Conservation (phyloP, 2,888 invertebrate species). For the Eupithecia vulgata region DNA sequence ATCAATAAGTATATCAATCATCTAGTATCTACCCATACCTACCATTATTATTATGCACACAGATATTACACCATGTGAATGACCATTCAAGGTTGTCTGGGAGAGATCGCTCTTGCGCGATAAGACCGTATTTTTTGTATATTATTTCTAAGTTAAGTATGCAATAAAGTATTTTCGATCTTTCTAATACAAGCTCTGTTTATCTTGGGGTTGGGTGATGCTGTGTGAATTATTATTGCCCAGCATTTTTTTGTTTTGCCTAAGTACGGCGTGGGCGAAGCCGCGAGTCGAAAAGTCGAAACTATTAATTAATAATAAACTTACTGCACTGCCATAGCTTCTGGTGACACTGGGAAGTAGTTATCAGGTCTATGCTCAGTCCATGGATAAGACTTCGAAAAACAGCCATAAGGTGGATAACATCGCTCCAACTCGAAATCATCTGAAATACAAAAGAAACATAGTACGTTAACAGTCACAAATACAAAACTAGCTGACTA, state of each 20-base stretch:
- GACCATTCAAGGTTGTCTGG: too few species aligned
- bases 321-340: conserved; percentile 83
- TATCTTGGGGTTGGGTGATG: too few species aligned
- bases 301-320: conserved; percentile 39
- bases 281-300: not conserved
- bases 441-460: conserved; percentile 54
- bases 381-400: conserved; percentile 91
- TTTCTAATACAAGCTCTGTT: too few species aligned
- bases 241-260: not conserved
- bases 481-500: not conserved
- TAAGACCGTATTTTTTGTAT: too few species aligned
- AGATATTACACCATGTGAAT: too few species aligned
- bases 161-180: too few species aligned
- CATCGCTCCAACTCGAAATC: conserved; percentile 85
- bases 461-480: conserved; percentile 9
- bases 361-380: conserved; percentile 91
- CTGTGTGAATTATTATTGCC: too few species aligned
- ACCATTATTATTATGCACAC: too few species aligned
- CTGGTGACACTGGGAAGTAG: conserved; percentile 89
- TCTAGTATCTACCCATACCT: too few species aligned
- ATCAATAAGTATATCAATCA: too few species aligned
- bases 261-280: not conserved
- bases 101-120: too few species aligned
- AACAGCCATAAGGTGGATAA: conserved; percentile 92
- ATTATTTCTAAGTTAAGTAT: too few species aligned